Percentiles rank a stretch among this genome's conserved stretches.
phyloP scores from a whole-genome alignment of 2,113 vertebrate genomes.

The Sebastes fasciatus region DNA sequence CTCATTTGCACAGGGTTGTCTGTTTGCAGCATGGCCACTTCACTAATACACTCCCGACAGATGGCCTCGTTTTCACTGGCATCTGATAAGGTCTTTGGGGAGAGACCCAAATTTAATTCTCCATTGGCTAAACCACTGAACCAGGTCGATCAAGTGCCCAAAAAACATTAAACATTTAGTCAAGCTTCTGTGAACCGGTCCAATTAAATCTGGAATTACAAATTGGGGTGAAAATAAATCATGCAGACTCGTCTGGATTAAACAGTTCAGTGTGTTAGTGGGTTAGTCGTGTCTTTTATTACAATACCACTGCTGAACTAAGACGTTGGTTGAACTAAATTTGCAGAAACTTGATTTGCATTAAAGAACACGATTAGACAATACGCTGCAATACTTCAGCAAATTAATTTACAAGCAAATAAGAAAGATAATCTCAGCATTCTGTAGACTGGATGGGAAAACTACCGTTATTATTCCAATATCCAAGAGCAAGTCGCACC shows the following conservation, averaged over 20 bases:
- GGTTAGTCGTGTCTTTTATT: neutral
- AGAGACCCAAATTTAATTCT: constrained; percentile 67
- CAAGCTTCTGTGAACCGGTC: constrained; percentile 47
- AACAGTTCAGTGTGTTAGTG: constrained; percentile 33
- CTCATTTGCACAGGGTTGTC: constrained; percentile 21
- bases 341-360: neutral
- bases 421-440: too few relatives aligned
- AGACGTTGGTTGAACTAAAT: neutral
- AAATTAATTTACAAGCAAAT: neutral
- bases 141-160: constrained; percentile 56
- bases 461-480: neutral
- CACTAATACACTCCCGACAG: constrained; percentile 58
- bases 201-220: constrained; percentile 45
- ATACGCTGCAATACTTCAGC: neutral
- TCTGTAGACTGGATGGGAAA: neutral
- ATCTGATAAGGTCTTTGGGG: constrained; percentile 60
- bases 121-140: constrained; percentile 69
- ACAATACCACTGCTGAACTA: neutral
- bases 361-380: neutral
- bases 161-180: constrained; percentile 53
- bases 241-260: constrained; percentile 8
- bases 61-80: constrained; percentile 62
- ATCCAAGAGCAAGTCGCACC: too few relatives aligned
- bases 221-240: constrained; percentile 6
- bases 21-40: constrained; percentile 27